Conservation (phyloP, 2,113 vertebrate species). For the Terrapene triunguis region DNA sequence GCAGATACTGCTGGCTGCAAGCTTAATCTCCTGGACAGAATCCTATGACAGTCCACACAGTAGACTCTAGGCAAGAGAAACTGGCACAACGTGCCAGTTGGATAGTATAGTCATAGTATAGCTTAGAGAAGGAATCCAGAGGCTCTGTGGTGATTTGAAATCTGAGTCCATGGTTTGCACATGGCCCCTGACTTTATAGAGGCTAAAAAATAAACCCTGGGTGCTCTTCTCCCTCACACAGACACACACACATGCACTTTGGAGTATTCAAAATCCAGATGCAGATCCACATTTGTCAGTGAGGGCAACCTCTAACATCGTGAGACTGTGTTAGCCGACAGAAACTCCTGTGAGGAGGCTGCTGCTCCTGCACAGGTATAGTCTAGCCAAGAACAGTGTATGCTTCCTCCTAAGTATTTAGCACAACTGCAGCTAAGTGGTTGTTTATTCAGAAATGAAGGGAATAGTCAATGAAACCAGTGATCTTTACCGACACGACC, state of each 20-base stretch:
- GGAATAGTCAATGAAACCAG: slow-evolving; percentile 65
- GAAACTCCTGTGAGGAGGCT: slow-evolving; percentile 42
- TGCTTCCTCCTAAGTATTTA: slow-evolving; percentile 71
- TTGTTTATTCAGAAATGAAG: slow-evolving; percentile 69
- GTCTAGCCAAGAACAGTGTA: slow-evolving; percentile 62
- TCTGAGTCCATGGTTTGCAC: background rate
- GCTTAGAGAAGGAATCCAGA: background rate
- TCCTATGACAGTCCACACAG: background rate
- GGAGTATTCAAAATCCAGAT: background rate
- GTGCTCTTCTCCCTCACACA: background rate
- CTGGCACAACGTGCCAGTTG: background rate
- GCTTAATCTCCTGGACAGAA: background rate
- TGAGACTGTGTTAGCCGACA: slow-evolving; percentile 13
- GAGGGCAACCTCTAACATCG: background rate
- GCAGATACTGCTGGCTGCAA: background rate
- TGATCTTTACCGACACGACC: slow-evolving; percentile 24
- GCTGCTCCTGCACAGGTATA: slow-evolving; percentile 50
- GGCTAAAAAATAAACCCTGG: background rate
- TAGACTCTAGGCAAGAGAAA: background rate
- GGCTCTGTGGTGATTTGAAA: background rate
- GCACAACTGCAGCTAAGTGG: slow-evolving; percentile 62
- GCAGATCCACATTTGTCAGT: background rate
- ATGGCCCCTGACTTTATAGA: background rate
- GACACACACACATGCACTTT: background rate
- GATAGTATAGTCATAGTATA: background rate